Base-by-base conservation (phyloP, 2,113 vertebrate genomes). In the Orycteropus afer region DNA sequence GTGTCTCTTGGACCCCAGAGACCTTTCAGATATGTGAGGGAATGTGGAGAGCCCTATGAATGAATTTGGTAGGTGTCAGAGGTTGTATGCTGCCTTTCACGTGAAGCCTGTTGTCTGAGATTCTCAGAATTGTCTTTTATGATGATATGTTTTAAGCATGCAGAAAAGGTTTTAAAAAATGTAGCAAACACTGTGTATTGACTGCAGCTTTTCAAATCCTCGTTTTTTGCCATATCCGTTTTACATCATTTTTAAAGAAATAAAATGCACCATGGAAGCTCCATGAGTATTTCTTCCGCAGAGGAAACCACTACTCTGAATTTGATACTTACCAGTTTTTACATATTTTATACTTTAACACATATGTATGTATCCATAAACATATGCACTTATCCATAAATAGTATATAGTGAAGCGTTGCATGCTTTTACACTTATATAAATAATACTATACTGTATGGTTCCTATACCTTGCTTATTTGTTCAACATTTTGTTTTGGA, bases 181-280 rank as follows among this genome's bases (percentile, higher is more conserved):
- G 69, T 22, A 78, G 40, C 2, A 1, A 77, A 53, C 11, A 57
- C 25, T 5, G 9, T 61, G 14, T 53, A 80, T 40, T 78, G 14
- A 5, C 7, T 42, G 22, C 3, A 74, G 7, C 37, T 37, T 82
- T 71, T 95, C 73, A 57, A 55, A 32, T 77, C 20, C 51, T 57
- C 29, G 14, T 73, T 55, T 91, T 89, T 94, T 76, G 12, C 85
- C 40, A 18, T 45, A 61, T 84, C 59, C 85, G 40, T 84, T 91
- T 96, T 57, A 57, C 10, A 45, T 76, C 40, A 74, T 63, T 97
- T 92, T 81, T 67, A 81, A 93, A 88, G 53, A 86, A 95, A 93
- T 77, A 29, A 86, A 95, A 59, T 22, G 47, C 86, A 86, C 0
- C 57, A n/a, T 42, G 3, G 53, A 86, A 88, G 32, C 1, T 15